Base-by-base conservation (phyloP, 2,113 vertebrate genomes). In the Haemorhous mexicanus region DNA sequence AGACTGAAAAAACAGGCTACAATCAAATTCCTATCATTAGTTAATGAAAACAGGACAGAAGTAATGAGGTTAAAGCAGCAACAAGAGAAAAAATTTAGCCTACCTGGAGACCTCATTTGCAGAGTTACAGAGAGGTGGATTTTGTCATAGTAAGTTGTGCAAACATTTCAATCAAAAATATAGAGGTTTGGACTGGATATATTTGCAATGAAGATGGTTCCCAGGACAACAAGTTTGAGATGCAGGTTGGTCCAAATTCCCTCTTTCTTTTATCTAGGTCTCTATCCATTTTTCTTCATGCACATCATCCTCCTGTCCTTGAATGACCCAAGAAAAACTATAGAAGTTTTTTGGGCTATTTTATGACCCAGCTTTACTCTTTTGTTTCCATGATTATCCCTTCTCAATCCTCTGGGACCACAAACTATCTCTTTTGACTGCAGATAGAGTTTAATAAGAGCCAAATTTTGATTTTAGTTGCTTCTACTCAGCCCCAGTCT, bases 331-430 rank as follows among this genome's bases (percentile, higher is more conserved):
- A 84, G 41, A 64, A 91, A 89, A 91, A 37, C 6, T 56, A 50
- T 50, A 74, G 16, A 79, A 73, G n/a, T 35, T 55, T 28, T 76
- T 70, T n/a, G 17, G 68, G 47, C 35, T 89, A 28, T 82, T 94
- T 95, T 91, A 83, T 90, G 78, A 68, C 53, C n/a, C 66, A 93
- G 32, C 28, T 85, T 87, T 91, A 91, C 74, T 91, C 58, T 73
- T 94, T 85, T 94, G 78, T 87, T 95, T 95, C 58, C 35, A 39
- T 73, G 74, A 53, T 58, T 58, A 94, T 26, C 44, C n/a, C 43
- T 75, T 89, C 49, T 76, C 43, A 32, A 1, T 50, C 78, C 35
- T 80, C 70, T 85, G 81, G 50, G 81, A 76, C 21, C 28, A 53
- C 21, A 89, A 91, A 37, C 11, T 41, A 4, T 68, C 73, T 84